phyloP scores from a whole-genome alignment of 2,888 invertebrate genomes.

The Acleris emargana region DNA sequence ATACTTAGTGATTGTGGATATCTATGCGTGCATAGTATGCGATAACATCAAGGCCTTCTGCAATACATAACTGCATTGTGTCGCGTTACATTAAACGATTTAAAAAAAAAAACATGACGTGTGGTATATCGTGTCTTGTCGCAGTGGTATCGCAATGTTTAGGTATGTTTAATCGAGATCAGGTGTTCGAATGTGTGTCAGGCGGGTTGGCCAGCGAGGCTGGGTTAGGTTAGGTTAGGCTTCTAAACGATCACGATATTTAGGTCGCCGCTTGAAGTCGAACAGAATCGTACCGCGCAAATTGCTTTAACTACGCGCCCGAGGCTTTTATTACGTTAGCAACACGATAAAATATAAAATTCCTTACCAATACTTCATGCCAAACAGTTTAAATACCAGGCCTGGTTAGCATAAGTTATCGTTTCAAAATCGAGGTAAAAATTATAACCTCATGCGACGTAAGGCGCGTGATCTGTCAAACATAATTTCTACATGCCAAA shows the following conservation, averaged over 20 bases:
- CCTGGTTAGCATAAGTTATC: slow-evolving; percentile 23
- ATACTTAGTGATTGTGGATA: slow-evolving; percentile 49
- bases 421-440: slow-evolving; percentile 22
- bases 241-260: slow-evolving; percentile 49
- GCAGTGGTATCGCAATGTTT: slow-evolving; percentile 29
- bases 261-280: slow-evolving; percentile 50
- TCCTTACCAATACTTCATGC: slow-evolving; percentile 18
- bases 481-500: slow-evolving; percentile 30
- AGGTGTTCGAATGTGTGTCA: slow-evolving; percentile 52
- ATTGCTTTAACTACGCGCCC: slow-evolving; percentile 54
- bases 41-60: slow-evolving; percentile 69
- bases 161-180: slow-evolving; percentile 40
- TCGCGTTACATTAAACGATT: slow-evolving; percentile 17
- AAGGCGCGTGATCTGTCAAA: slow-evolving; percentile 18
- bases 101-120: slow-evolving; percentile 10
- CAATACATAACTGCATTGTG: slow-evolving; percentile 51
- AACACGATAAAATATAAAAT: slow-evolving; percentile 47
- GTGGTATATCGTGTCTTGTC: slow-evolving; percentile 13
- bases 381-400: slow-evolving; percentile 20
- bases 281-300: slow-evolving; percentile 52
- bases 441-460: slow-evolving; percentile 18
- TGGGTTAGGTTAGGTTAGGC: slow-evolving; percentile 50
- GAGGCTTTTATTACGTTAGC: slow-evolving; percentile 47
- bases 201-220: slow-evolving; percentile 42
- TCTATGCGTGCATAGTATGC: slow-evolving; percentile 65